Base-by-base conservation (phyloP, 2,113 vertebrate species). In the Heliornis fulica region DNA sequence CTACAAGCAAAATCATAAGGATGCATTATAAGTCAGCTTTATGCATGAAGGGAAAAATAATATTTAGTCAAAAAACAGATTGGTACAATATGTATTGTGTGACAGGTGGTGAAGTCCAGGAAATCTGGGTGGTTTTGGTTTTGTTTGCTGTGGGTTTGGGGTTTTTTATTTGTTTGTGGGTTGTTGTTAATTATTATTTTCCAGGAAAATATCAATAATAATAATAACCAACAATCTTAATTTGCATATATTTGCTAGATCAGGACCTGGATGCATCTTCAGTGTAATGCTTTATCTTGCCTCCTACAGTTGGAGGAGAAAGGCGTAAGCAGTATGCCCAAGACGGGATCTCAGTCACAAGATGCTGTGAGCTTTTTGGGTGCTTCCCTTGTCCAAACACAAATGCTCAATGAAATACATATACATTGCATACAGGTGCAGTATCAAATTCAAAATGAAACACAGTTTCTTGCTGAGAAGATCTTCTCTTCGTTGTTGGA, bases 71-170 rank as follows among this genome's bases (percentile, higher is more conserved):
- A 45, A 57, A 78, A 7, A 2, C 7, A 72, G 43, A 18, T 25
- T 63, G 4, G 2, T n/a, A 32, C 38, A 7, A 36, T 43, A 14
- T 15, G 4, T 7, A 1, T 79, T 36, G 19, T 29, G 21, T 23
- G 16, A 46, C 7, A 84, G 40, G 28, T 2, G 0, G 5, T 0
- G 5, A 45, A 78, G 25, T 15, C 45, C 29, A 32, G 16, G 10
- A 23, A 59, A 46, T 46, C 11, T 11, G 20, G 46, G 46, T 46
- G 20, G 46, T 46, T n/a, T n/a, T n/a, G n/a, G n/a, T n/a, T n/a
- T n/a, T n/a, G n/a, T n/a, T 46, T 46, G 45, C 22, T 46, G 21
- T 46, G 46, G 9, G 20, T 46, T 46, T 46, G 46, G 43, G 43
- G 43, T 18, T 21, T 21, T 4, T 46, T 46, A 4, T 46, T 46